Evolutionary conservation across 2,888 invertebrate species (phyloP), one percentile per base, ranked within the genome.

Genomic region (Calliphora vomitoria): DNA sequence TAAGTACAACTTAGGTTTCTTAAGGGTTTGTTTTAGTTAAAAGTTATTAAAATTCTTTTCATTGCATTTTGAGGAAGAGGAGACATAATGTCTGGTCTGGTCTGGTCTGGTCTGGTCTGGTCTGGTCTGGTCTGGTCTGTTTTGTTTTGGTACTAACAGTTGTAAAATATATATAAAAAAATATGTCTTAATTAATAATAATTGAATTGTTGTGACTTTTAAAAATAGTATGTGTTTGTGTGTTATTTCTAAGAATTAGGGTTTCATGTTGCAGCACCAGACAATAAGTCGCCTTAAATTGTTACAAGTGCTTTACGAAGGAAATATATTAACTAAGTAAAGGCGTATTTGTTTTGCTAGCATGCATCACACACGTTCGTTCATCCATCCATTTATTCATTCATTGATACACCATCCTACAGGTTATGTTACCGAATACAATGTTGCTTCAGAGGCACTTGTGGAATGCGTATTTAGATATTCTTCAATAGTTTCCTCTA

Each of bases 401-500:
- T 44, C 10, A 44, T 11, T 4, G 4, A 3, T 13, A 13, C 44
- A 2, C 31, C 8, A 35, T 74, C 38, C 13, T 18, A 35, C 35
- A 66, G 18, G n/a, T 88, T 68, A 88, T 25, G 72, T 71, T 20
- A 83, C 47, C 11, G 84, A 82, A 44, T 79, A 88, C 31, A 89
- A 35, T 58, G 92, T 91, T 8, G 89, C 89, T 18, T 90, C 91
- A 3, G 92, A 92, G 13, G 88, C 88, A 38, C 90, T 89, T 78
- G 89, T 89, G 55, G 92, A 92, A 35, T 82, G 64, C 25, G 50
- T 76, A 18, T 79, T 78, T 8, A 90, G 80, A 62, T 55, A 97
- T 96, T 89, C 60, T 10, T 84, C 76, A 18, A 93, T 89, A 31
- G 91, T 74, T 69, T 92, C 91, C 10, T 92, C 91, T 35, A 92